phyloP scores from a whole-genome alignment of 2,113 vertebrate species.

The Hemiscyllium ocellatum region DNA sequence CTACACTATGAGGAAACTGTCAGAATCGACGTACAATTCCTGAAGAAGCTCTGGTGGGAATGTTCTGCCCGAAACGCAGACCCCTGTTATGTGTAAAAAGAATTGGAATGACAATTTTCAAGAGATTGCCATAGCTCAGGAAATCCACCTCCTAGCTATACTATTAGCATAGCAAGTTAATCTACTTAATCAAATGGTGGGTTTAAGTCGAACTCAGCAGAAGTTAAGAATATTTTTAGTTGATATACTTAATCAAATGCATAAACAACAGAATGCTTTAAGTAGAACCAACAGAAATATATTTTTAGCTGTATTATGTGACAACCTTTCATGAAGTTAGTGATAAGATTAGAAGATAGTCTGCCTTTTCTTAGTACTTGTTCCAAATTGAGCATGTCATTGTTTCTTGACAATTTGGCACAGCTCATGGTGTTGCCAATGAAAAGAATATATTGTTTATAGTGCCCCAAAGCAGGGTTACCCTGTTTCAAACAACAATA shows the following conservation, averaged over 20 bases:
- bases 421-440: neutral
- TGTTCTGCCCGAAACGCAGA: too few relatives aligned
- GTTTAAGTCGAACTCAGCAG: too few relatives aligned
- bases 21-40: too few relatives aligned
- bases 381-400: neutral
- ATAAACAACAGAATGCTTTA: too few relatives aligned
- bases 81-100: too few relatives aligned
- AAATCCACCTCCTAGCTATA: neutral
- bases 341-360: conserved; percentile 34
- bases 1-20: too few relatives aligned
- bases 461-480: neutral
- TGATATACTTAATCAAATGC: neutral
- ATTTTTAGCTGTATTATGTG: neutral
- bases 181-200: neutral
- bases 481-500: neutral
- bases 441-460: neutral
- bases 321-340: neutral
- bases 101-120: too few relatives aligned
- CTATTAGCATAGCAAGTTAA: too few relatives aligned
- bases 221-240: neutral
- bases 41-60: too few relatives aligned
- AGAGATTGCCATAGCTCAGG: too few relatives aligned
- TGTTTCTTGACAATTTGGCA: neutral
- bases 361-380: neutral
- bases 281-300: too few relatives aligned